These are phyloP conservation scores for Noctuana brunneofusca DNA, from an alignment of 2,888 invertebrate species.

Conservation along the genomic window DNA sequence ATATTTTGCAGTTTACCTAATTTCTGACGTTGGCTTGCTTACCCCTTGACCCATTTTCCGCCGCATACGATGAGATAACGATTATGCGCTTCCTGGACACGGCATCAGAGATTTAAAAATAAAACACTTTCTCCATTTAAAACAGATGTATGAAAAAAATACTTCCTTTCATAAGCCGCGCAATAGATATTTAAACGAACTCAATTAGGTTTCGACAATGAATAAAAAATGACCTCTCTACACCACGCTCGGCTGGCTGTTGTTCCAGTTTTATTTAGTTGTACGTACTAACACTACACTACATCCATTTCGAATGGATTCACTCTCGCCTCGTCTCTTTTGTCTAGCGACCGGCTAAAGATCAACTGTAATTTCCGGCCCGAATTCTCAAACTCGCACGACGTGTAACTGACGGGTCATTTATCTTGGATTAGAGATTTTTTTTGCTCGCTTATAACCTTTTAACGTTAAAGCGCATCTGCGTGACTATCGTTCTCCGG, in stretches of 20 bases:
- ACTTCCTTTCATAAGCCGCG: background rate
- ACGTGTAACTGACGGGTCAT: conserved; percentile 52
- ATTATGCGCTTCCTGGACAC: conserved; percentile 9
- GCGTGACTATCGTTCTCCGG: background rate
- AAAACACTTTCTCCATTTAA: background rate
- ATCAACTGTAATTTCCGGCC: conserved; percentile 62
- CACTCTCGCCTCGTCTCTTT: conserved; percentile 61
- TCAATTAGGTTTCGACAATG: conserved; percentile 7
- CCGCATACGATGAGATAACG: conserved; percentile 16
- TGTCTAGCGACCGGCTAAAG: conserved; percentile 57
- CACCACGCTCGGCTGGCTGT: conserved; percentile 7
- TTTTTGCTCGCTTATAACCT: conserved; percentile 30
- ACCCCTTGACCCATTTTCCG: conserved; percentile 22
- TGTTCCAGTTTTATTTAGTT: conserved; percentile 22
- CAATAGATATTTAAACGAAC: background rate
- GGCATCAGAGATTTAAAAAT: conserved; percentile 2
- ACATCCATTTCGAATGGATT: conserved; percentile 45
- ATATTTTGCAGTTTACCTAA: conserved; percentile 7
- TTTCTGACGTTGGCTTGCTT: conserved; percentile 16
- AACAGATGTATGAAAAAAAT: background rate
- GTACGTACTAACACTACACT: conserved; percentile 19
- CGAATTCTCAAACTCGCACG: conserved; percentile 49
- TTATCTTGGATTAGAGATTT: conserved; percentile 48
- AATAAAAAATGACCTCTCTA: conserved; percentile 20
- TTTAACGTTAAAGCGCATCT: conserved; percentile 8